These are phyloP conservation scores for Leuctra nigra DNA, from an alignment of 2,888 invertebrate genomes.

Conservation along the genomic window DNA sequence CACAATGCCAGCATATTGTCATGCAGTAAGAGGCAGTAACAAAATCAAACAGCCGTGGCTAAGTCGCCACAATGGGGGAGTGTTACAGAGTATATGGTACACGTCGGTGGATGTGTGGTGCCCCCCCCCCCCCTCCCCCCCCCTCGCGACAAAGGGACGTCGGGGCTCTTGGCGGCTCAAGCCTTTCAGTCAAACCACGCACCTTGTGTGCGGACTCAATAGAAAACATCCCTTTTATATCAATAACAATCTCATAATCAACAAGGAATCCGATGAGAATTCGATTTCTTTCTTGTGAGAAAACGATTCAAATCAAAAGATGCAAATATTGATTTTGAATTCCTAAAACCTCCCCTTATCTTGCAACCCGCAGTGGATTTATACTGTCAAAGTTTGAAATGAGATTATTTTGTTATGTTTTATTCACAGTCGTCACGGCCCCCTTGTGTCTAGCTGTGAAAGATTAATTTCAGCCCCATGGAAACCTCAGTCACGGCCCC, in stretches of 20 bases:
- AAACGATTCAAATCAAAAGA: background rate
- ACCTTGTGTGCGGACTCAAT: background rate
- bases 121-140: background rate
- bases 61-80: constrained; percentile 22
- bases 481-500: no score
- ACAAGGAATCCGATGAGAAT: background rate
- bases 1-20: constrained; percentile 13
- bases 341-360: no score
- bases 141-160: background rate
- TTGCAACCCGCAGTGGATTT: no score
- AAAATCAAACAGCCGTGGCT: constrained; percentile 24
- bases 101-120: background rate
- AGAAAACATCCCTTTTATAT: background rate
- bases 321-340: constrained; percentile 9
- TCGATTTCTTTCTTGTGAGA: background rate
- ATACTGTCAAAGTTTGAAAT: no score
- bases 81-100: constrained; percentile 3
- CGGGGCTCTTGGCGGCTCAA: background rate
- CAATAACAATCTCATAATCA: constrained; percentile 12
- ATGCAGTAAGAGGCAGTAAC: constrained; percentile 20
- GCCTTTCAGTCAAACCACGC: background rate
- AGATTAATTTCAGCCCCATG: no score
- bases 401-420: no score
- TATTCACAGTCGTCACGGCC: no score
- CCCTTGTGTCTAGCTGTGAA: no score